Conservation (phyloP, 2,797 vertebrate species). For the Myripristis murdjan region DNA sequence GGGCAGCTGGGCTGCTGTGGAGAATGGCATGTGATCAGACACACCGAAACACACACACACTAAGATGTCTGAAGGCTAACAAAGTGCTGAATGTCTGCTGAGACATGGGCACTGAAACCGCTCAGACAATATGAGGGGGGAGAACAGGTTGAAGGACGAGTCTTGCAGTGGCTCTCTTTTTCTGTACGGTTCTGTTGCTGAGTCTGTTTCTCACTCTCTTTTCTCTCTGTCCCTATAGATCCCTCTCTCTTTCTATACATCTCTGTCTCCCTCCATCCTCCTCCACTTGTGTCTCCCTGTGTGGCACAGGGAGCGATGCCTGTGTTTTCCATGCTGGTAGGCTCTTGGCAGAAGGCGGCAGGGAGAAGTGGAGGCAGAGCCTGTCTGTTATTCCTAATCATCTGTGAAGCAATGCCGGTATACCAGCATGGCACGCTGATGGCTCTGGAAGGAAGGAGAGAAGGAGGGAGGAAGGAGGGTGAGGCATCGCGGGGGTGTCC, state of each 20-base stretch:
- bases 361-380: slow-evolving; percentile 51
- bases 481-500: slow-evolving; percentile 35
- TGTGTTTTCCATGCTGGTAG: slow-evolving; percentile 59
- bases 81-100: slow-evolving; percentile 45
- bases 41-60: slow-evolving; percentile 41
- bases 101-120: slow-evolving; percentile 24
- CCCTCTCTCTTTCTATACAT: slow-evolving; percentile 1
- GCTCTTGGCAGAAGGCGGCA: slow-evolving; percentile 58
- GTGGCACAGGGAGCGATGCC: slow-evolving; percentile 57
- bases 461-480: slow-evolving; percentile 1
- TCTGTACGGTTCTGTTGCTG: slow-evolving; percentile 25
- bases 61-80: slow-evolving; percentile 55
- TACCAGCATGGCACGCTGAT: slow-evolving; percentile 48
- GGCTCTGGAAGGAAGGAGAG: slow-evolving; percentile 25
- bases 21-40: slow-evolving; percentile 62
- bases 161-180: slow-evolving; percentile 12
- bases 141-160: slow-evolving; percentile 47
- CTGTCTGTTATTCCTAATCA: slow-evolving; percentile 66
- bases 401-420: slow-evolving; percentile 59
- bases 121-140: slow-evolving; percentile 42
- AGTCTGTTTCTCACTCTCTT: slow-evolving; percentile 21
- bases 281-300: slow-evolving; percentile 40
- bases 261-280: slow-evolving; percentile 26
- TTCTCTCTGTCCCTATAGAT: too few relatives aligned
- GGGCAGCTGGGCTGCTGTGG: slow-evolving; percentile 49